Conservation (phyloP, 2,888 invertebrate genomes). For the Pterostichus niger region DNA sequence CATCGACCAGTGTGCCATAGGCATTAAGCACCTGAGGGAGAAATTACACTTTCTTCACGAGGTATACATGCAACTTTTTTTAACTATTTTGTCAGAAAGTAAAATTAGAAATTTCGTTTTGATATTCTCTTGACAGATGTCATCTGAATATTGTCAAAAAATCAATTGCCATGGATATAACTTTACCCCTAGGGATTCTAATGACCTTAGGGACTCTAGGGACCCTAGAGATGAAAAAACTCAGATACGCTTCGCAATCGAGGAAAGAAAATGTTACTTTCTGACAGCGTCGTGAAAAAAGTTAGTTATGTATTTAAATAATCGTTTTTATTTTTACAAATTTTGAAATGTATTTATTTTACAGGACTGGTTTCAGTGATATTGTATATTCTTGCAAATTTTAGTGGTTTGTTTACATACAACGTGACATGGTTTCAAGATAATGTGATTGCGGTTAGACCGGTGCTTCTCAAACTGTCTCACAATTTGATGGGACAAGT, state of each 20-base stretch:
- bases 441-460: constrained; percentile 68
- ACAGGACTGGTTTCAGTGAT: constrained; percentile 73
- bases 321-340: not conserved
- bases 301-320: too few species aligned
- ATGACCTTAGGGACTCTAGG: too few species aligned
- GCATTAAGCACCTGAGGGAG: too few species aligned
- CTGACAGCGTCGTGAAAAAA: too few species aligned
- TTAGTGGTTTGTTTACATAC: constrained; percentile 71
- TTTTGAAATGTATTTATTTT: constrained; percentile 67
- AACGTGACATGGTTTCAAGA: constrained; percentile 71
- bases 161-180: not conserved
- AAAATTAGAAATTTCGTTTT: not conserved
- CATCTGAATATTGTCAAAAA: too few species aligned
- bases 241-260: too few species aligned
- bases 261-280: not conserved
- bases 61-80: too few species aligned
- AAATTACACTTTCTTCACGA: too few species aligned
- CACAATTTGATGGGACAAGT: constrained; percentile 74
- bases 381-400: constrained; percentile 71
- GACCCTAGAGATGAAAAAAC: too few species aligned
- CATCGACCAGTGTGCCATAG: too few species aligned
- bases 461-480: constrained; percentile 72
- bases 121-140: not conserved
- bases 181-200: not conserved
- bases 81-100: too few species aligned